Base-by-base conservation (phyloP, 2,113 vertebrate genomes). In the Dromaius novaehollandiae region DNA sequence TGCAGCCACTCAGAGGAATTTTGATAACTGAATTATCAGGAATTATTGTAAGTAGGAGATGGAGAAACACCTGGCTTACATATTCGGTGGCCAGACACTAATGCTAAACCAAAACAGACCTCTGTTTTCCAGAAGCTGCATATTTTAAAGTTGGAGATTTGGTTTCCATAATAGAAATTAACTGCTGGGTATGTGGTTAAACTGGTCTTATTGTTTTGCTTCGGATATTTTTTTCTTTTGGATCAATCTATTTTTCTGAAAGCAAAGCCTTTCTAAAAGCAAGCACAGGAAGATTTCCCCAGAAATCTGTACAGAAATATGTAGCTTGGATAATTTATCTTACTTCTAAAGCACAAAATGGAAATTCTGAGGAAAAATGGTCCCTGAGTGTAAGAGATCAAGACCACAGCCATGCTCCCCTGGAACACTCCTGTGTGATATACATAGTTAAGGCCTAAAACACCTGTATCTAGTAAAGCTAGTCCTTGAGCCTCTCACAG, bases 111-210 rank as follows among this genome's bases (percentile, higher is more conserved):
- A 71, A 83, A 90, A 70, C 4, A 63, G 19, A 93, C n/a, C 14
- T 74, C 22, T 26, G 5, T 36, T 93, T 88, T 66, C 34, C 17
- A 61, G 36, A 38, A 90, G 15, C 14, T 86, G 36, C 3, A 2
- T 64, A 36, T 78, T 88, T 86, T 61, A 75, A 94, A 69, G 42
- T 4, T 26, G 8, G 83, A 55, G 7, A 50, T 93, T 83, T 63
- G 2, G 7, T n/a, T 92, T 40, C 38, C 24, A 25, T 30, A 60
- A 9, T 4, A 87, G 70, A 96, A 90, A 51, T 18, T 0, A 65
- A 61, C 50, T 66, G 81, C 36, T 44, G 8, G 5, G 3, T 40
- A 55, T 0, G 0, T 36, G 1, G 1, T 26, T 61, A 82, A 81
- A 79, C 16, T 56, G 2, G 13, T 68, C 22, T 30, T 56, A 9